Conservation (phyloP, 2,888 invertebrate genomes). For the Allacma fusca region DNA sequence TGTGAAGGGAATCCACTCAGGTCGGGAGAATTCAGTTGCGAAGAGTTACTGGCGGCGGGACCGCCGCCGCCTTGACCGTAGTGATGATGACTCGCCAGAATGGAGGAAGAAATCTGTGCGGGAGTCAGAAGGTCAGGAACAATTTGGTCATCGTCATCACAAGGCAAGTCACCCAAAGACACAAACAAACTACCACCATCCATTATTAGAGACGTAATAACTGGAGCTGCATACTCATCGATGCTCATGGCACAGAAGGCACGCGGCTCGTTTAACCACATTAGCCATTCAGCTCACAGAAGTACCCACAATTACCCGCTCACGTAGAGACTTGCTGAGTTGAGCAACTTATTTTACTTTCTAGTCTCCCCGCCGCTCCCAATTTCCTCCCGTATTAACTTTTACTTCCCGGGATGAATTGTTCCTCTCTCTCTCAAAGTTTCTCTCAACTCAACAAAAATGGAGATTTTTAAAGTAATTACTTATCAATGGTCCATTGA, state of each 20-base stretch:
- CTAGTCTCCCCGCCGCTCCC: neutral
- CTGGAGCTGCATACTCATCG: conserved; percentile 44
- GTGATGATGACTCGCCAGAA: conserved; percentile 60
- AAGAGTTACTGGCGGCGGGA: conserved; percentile 47
- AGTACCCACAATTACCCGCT: conserved; percentile 9
- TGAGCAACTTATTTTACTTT: neutral
- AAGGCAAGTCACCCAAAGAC: conserved; percentile 43
- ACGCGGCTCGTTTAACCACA: conserved; percentile 19
- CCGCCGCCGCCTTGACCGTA: conserved; percentile 51
- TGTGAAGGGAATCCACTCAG: conserved; percentile 38
- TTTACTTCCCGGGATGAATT: conserved; percentile 5
- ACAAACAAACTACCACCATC: conserved; percentile 52
- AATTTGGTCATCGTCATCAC: conserved; percentile 54
- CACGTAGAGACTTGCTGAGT: neutral
- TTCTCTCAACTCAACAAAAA: neutral
- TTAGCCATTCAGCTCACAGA: conserved; percentile 27
- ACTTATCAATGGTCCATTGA: neutral
- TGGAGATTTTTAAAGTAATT: neutral
- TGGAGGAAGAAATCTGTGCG: conserved; percentile 47
- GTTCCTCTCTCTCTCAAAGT: neutral
- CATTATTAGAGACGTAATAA: conserved; percentile 46
- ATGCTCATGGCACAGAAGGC: conserved; percentile 49
- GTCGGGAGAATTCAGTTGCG: conserved; percentile 35
- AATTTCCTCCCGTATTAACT: neutral
- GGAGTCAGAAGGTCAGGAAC: conserved; percentile 60